Conservation (phyloP, 2,797 vertebrate species). For the Eulemur albifrons region DNA sequence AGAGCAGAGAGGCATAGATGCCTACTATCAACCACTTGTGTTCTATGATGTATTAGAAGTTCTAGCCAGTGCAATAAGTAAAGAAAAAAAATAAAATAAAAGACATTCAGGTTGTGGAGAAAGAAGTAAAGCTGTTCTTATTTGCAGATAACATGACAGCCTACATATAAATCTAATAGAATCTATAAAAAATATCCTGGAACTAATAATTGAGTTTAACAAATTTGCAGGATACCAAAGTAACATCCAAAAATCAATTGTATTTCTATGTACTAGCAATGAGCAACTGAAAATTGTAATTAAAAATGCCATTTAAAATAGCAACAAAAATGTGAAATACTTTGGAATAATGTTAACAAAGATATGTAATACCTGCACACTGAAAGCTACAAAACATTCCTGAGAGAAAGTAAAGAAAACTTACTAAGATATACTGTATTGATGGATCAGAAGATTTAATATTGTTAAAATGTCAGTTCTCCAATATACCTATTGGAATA, state of each 20-base stretch:
- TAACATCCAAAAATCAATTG: background rate
- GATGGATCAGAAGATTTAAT: background rate
- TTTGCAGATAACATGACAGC: background rate
- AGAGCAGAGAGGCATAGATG: background rate
- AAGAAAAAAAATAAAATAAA: background rate
- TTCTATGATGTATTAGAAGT: background rate
- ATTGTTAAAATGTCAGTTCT: no score
- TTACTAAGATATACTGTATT: background rate
- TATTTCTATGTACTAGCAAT: background rate
- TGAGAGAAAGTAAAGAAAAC: background rate
- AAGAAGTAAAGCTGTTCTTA: background rate
- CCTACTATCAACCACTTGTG: background rate
- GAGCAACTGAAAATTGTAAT: background rate
- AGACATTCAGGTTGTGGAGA: background rate
- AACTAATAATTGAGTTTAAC: background rate
- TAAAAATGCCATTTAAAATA: background rate
- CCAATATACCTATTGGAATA: background rate
- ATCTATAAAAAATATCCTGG: background rate
- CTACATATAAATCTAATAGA: background rate
- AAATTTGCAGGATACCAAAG: background rate
- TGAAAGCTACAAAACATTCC: background rate
- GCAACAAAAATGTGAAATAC: background rate
- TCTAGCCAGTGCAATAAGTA: background rate
- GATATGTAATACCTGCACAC: background rate
- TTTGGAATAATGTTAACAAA: background rate